Evolutionary conservation across 2,113 vertebrate species (phyloP).

Genomic region (Falcunculus frontatus): DNA sequence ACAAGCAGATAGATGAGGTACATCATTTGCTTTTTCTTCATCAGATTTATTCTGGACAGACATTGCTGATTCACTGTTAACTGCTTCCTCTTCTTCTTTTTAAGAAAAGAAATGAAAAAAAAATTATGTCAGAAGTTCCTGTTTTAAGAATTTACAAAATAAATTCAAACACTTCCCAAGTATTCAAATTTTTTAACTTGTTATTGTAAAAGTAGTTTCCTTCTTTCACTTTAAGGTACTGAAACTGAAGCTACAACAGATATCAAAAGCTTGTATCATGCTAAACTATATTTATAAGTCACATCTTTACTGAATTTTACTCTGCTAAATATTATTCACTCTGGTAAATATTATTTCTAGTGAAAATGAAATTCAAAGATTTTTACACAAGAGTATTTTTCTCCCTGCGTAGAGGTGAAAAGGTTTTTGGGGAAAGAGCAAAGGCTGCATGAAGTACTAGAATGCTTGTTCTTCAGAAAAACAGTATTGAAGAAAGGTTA

Average conservation of each 20-base stretch:
- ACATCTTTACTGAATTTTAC: neutral
- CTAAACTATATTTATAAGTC: neutral
- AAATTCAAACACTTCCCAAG: accelerated
- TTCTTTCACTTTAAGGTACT: neutral
- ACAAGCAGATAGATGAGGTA: neutral
- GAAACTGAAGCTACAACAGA: neutral
- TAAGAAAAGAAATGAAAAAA: neutral
- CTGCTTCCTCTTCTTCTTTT: slow-evolving; percentile 10
- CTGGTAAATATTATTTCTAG: neutral
- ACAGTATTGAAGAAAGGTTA: neutral
- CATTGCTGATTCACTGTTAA: neutral
- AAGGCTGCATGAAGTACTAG: neutral
- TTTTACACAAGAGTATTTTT: neutral
- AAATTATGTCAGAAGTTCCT: neutral
- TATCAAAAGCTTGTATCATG: neutral
- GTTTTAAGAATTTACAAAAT: neutral
- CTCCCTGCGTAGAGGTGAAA: neutral
- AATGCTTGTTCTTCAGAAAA: neutral
- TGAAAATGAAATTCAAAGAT: neutral
- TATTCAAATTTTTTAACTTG: neutral
- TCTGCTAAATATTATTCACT: neutral
- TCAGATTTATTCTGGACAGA: neutral
- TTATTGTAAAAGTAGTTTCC: neutral
- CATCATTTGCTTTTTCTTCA: neutral
- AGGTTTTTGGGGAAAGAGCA: neutral